Base-by-base conservation (phyloP, 1,140 invertebrate species). In the Zaprionus kolodkinae region DNA sequence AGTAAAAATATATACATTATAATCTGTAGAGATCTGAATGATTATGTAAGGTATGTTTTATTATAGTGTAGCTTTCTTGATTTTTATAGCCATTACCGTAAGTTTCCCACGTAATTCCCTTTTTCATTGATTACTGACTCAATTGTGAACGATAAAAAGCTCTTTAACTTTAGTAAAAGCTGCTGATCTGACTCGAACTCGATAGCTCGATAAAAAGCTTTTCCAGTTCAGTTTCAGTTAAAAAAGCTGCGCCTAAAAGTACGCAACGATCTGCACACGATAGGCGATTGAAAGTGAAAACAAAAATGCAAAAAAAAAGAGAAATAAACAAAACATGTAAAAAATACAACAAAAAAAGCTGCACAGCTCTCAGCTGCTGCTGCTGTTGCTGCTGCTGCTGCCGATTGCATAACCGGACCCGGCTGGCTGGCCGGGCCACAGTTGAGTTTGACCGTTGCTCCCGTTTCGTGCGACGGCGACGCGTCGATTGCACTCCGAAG, bases 231-330 rank as follows among this genome's bases (percentile, higher is more conserved):
- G 3, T 1, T 2, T 21, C 0, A 10, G 6, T 35, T 56, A 3
- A 12, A 35, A 35, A 45, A 55, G 48, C 27, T 15, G 25, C 25
- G 11, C 81, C 78, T 62, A 61, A 89, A 89, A 89, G 81, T 78
- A 69, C 48, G 62, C 78, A 72, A 59, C 6, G 17, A n/a, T 10
- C 6, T 13, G 6, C n/a, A 50, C 30, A 43, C 33, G 35, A 52
- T 50, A 33, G 13, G 33, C 68, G 62, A 91, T 91, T 54, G 85
- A 91, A 91, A 91, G 89, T 91, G 90, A 91, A 91, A 91, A 66
- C 75, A 76, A 35, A 55, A 40, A n/a, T 36, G 30, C 70, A 78
- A 65, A 66, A 63, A 76, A 71, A 76, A 15, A 67, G 61, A 65
- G 57, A 67, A 76, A 76, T 68, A 61, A 61, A 67, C 27, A 64